Conservation (phyloP, 64 coral and sea anemone genomes). For the Catalaphyllia jardinei region DNA sequence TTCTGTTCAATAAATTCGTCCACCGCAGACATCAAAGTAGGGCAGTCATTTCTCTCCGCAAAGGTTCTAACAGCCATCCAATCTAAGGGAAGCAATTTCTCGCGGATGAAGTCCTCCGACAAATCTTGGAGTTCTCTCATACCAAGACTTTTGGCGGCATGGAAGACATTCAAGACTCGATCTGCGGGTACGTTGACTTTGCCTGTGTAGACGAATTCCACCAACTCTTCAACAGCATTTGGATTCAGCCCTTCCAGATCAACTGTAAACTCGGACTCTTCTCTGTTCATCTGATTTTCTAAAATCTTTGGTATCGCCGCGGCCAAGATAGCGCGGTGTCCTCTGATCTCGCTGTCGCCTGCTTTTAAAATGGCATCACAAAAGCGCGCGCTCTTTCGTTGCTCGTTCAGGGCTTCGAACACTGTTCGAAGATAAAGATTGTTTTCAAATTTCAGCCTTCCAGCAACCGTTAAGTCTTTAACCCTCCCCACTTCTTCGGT, state of each 20-base stretch:
- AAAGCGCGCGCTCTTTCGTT: slow-evolving; percentile 72
- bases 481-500: neutral
- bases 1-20: slow-evolving; percentile 77
- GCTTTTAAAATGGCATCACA: slow-evolving; percentile 72
- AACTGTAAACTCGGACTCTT: slow-evolving; percentile 53
- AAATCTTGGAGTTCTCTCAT: slow-evolving; percentile 60
- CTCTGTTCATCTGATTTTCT: slow-evolving; percentile 34
- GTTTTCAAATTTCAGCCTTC: neutral
- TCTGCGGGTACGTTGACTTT: slow-evolving; percentile 46
- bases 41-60: slow-evolving; percentile 47
- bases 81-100: slow-evolving; percentile 58
- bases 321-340: slow-evolving; percentile 71
- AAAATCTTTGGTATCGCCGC: slow-evolving; percentile 69
- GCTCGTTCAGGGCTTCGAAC: slow-evolving; percentile 70
- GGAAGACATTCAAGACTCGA: slow-evolving; percentile 44
- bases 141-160: slow-evolving; percentile 69
- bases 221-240: slow-evolving; percentile 70
- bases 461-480: neutral
- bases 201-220: slow-evolving; percentile 79
- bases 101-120: slow-evolving; percentile 54
- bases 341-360: slow-evolving; percentile 63
- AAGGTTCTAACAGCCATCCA: slow-evolving; percentile 75
- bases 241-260: slow-evolving; percentile 74
- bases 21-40: slow-evolving; percentile 46
- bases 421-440: slow-evolving; percentile 19